Conservation (phyloP, 2,888 invertebrate genomes). For the Hypercompe scribonia region DNA sequence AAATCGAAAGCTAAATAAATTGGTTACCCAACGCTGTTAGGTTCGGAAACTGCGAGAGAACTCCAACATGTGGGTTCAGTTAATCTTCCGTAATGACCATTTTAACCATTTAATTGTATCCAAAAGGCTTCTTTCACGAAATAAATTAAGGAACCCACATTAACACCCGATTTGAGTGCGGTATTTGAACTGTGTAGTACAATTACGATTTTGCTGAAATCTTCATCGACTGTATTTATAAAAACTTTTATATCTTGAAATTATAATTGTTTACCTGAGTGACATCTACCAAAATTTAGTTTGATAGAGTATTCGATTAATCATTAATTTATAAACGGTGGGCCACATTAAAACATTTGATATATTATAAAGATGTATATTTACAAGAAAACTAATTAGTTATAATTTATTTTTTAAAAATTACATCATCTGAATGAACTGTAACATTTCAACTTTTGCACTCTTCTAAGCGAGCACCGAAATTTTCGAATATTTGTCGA, state of each 20-base stretch:
- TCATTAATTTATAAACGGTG: background rate
- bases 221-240: background rate
- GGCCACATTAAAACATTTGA: no score
- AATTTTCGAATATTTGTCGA: no score
- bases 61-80: constrained; percentile 64
- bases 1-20: constrained; percentile 12
- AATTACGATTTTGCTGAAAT: background rate
- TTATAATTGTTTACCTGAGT: background rate
- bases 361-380: no score
- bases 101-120: constrained; percentile 64
- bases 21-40: constrained; percentile 14
- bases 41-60: constrained; percentile 49
- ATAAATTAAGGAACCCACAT: constrained; percentile 60
- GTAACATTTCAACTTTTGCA: no score
- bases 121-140: constrained; percentile 49
- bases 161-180: constrained; percentile 41
- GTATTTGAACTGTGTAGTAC: background rate
- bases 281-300: background rate
- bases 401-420: no score
- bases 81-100: constrained; percentile 68
- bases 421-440: no score
- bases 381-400: no score
- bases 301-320: background rate
- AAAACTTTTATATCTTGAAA: background rate
- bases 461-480: no score